These are phyloP conservation scores for Ammospiza caudacuta DNA, from an alignment of 2,113 vertebrate species.

Conservation along the genomic window DNA sequence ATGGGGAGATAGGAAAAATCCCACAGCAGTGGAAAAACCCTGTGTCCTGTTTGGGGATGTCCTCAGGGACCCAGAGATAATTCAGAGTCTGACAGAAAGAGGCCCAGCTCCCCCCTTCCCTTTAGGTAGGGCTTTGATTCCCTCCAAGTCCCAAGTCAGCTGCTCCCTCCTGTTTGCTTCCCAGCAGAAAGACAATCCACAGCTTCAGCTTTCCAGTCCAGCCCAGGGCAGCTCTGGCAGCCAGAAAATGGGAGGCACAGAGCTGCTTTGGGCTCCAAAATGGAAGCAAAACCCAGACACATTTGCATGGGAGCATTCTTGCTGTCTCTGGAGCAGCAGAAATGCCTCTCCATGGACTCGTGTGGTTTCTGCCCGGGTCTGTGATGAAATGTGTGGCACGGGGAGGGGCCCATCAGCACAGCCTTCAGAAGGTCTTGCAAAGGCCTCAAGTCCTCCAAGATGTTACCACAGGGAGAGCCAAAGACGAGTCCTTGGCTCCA, in stretches of 20 bases:
- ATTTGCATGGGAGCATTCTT: not conserved
- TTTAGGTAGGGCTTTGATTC: not conserved
- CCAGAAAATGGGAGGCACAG: not conserved
- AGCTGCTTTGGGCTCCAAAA: not conserved
- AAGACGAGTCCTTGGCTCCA: not conserved
- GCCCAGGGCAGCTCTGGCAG: not conserved
- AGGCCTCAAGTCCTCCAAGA: not conserved
- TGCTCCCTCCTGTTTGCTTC: conserved; percentile 11
- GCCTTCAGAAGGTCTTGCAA: not conserved
- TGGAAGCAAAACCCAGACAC: not conserved
- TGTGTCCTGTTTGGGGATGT: rapidly evolving
- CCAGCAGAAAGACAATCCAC: not conserved
- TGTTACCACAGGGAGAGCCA: not conserved
- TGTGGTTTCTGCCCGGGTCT: conserved; percentile 1
- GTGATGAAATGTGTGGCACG: conserved; percentile 37
- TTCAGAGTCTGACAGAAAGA: not conserved
- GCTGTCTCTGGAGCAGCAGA: not conserved
- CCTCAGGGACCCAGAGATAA: not conserved
- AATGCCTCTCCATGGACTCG: not conserved
- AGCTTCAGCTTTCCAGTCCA: not conserved
- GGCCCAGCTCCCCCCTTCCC: not conserved
- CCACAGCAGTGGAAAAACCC: not conserved
- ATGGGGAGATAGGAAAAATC: not conserved
- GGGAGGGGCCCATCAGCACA: conserved; percentile 15
- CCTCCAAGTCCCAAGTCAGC: not conserved